Conservation (phyloP, 2,888 invertebrate species). For the Phytoseiulus persimilis region DNA sequence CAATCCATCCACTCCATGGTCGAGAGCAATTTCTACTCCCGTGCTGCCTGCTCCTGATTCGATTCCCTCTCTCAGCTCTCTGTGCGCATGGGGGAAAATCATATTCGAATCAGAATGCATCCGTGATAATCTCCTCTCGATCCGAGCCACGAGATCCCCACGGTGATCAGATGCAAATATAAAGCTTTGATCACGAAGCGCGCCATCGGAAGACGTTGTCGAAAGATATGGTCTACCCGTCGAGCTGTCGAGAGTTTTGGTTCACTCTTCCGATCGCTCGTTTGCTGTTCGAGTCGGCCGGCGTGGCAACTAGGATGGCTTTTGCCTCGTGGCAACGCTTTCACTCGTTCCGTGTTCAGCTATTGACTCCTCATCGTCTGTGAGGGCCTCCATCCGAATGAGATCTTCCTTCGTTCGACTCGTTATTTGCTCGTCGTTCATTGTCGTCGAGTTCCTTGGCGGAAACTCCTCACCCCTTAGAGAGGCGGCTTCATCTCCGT, state of each 20-base stretch:
- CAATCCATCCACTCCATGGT: too few relatives aligned
- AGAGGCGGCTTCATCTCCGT: not conserved
- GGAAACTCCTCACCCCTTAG: too few relatives aligned
- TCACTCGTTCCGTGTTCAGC: not conserved
- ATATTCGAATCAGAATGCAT: too few relatives aligned
- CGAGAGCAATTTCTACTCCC: not conserved
- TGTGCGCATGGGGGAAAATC: too few relatives aligned
- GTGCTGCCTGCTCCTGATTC: too few relatives aligned
- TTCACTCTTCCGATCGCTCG: not conserved
- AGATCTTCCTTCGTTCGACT: too few relatives aligned
- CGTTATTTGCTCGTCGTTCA: too few relatives aligned
- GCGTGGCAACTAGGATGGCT: not conserved
- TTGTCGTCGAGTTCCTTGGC: too few relatives aligned
- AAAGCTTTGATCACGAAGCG: not conserved
- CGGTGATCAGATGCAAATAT: not conserved
- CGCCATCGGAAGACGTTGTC: not conserved
- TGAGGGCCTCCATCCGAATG: not conserved
- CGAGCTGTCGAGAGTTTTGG: not conserved
- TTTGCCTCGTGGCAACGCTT: not conserved
- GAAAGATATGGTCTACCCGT: not conserved
- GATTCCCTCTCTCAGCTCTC: too few relatives aligned
- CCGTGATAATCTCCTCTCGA: too few relatives aligned
- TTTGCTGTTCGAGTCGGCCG: not conserved
- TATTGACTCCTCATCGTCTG: not conserved
- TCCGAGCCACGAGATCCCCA: too few relatives aligned